These are phyloP conservation scores for Leptoclinus maculatus DNA, from an alignment of 2,797 vertebrate species.

Conservation along the genomic window DNA sequence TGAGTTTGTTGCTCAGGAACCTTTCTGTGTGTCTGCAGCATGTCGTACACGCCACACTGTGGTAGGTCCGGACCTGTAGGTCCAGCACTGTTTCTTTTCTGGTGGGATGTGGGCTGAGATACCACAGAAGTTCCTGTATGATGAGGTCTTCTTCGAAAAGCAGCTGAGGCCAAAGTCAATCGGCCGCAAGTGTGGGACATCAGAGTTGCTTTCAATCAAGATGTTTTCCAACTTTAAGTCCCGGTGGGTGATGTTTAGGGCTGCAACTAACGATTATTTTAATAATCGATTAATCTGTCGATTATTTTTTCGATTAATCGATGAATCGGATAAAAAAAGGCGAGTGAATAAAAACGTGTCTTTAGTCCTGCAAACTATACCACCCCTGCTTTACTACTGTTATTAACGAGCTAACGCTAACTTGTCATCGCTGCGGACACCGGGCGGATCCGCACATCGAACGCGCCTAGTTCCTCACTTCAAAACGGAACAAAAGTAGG, in stretches of 20 bases:
- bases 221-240: neutral
- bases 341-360: too few species aligned
- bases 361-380: too few species aligned
- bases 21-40: neutral
- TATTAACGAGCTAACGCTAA: too few species aligned
- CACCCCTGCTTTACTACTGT: too few species aligned
- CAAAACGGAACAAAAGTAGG: too few species aligned
- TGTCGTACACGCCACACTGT: constrained; percentile 20
- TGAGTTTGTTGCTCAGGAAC: neutral
- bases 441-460: too few species aligned
- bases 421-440: too few species aligned
- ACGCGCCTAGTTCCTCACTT: too few species aligned
- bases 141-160: neutral
- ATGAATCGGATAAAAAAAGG: too few species aligned
- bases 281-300: too few species aligned
- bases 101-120: neutral
- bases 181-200: neutral
- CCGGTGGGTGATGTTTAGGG: neutral
- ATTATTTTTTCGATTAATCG: too few species aligned
- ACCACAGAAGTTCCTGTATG: neutral
- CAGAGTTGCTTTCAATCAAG: neutral
- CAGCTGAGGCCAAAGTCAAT: neutral
- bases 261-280: too few species aligned
- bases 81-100: neutral
- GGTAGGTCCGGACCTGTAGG: neutral